Evolutionary conservation across 2,888 invertebrate species (phyloP), one percentile per base, ranked within the genome.

Genomic region (Coelinius sp.): DNA sequence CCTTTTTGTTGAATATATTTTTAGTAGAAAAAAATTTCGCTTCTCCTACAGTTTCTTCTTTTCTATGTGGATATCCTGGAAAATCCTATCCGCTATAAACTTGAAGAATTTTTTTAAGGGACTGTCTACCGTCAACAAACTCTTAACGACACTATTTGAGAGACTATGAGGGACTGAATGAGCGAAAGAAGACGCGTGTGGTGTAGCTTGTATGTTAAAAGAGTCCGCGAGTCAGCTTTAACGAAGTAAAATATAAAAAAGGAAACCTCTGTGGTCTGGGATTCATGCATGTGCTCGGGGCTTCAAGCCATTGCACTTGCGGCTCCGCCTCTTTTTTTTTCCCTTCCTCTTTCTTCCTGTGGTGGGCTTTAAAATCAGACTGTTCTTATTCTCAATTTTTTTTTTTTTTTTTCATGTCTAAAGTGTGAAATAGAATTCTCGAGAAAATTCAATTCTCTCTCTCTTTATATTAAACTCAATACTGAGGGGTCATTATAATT

Each of bases 141-240:
- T 46, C 2, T 46, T 49, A 14, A 20, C 46, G 17, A 20, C 31
- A 59, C 59, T 31, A 59, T 59, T 59, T 59, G 7, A 35, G 20
- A 31, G 59, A 31, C 59, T 20, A 31, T 31, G 59, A 14, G 59
- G 20, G 59, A 59, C 17, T 59, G 59, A 59, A 31, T 25, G 62
- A 66, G 67, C 59, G 25, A 49, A 68, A 70, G 70, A 62, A 73
- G 69, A 53, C 68, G 63, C 66, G 71, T 65, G 52, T 71, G 53
- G 64, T 53, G 68, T 65, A 72, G 71, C 63, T 74, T 68, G 70
- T 73, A 73, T 73, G 73, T 75, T 14, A 14, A 59, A 59, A 59
- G 76, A 75, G 76, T 74, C 59, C 65, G 74, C 67, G 52, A 71
- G 71, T 77, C 76, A 77, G 75, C 71, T 75, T 76, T 73, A 71